Conservation (phyloP, 2,797 vertebrate species). For the Todus mexicanus region DNA sequence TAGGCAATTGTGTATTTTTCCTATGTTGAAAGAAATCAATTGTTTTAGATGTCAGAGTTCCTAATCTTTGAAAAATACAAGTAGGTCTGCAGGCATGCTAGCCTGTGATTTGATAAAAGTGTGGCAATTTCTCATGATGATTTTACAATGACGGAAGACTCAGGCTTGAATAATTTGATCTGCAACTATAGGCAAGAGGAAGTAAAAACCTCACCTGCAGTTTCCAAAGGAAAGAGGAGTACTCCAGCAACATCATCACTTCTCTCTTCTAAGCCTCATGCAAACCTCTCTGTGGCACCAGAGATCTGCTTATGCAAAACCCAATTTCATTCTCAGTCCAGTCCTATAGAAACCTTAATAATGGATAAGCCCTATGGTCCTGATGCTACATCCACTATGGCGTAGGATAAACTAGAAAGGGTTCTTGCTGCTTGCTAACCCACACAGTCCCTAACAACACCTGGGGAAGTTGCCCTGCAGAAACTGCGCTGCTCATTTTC, state of each 20-base stretch:
- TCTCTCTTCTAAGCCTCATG: neutral
- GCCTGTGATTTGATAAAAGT: neutral
- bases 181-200: neutral
- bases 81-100: neutral
- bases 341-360: too few species aligned
- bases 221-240: neutral
- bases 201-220: neutral
- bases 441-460: rapidly evolving
- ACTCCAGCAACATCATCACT: neutral
- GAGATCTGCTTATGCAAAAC: neutral
- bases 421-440: neutral
- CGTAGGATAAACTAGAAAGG: neutral
- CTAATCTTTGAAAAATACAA: neutral
- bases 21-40: neutral
- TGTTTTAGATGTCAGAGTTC: neutral
- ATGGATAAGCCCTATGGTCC: too few species aligned
- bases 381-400: too few species aligned
- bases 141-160: neutral
- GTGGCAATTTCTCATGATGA: neutral
- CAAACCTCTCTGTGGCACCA: neutral
- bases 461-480: neutral
- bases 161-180: neutral
- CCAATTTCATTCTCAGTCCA: too few species aligned
- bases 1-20: neutral
- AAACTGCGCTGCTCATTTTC: neutral